These are phyloP conservation scores for Acronicta leporina DNA, from an alignment of 2,888 invertebrate species.

Conservation along the genomic window DNA sequence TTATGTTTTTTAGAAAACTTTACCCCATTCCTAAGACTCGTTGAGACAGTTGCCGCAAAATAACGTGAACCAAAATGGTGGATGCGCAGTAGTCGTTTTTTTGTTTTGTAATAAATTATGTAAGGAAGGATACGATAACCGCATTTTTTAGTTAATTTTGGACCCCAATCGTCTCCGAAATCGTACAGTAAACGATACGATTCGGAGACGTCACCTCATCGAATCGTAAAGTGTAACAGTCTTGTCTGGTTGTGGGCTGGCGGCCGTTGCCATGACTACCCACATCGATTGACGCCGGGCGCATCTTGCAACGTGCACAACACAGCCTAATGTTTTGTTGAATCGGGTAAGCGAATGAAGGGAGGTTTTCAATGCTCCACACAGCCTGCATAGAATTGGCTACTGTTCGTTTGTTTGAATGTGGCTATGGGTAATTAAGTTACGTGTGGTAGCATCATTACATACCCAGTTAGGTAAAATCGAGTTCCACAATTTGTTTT, in stretches of 20 bases:
- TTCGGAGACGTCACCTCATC: constrained; percentile 2
- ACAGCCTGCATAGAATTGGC: constrained; percentile 1
- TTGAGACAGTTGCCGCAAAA: too few relatives aligned
- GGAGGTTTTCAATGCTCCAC: constrained; percentile 11
- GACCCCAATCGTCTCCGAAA: not conserved
- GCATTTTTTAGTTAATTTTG: too few relatives aligned
- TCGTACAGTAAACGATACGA: constrained; percentile 15
- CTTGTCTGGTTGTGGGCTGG: constrained; percentile 58
- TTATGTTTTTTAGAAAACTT: too few relatives aligned
- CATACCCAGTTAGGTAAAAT: not conserved
- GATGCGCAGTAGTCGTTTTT: too few relatives aligned
- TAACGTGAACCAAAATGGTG: too few relatives aligned
- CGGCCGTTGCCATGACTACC: constrained; percentile 77
- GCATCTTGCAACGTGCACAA: constrained; percentile 84
- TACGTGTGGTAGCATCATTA: constrained; percentile 4
- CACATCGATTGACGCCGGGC: constrained; percentile 81
- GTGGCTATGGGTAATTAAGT: constrained; percentile 9
- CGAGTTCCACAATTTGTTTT: not conserved
- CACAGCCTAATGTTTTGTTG: constrained; percentile 70
- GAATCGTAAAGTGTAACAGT: constrained; percentile 51
- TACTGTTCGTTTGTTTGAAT: constrained; percentile 19
- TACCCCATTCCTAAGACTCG: too few relatives aligned
- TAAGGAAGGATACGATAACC: too few relatives aligned
- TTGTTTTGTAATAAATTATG: too few relatives aligned
- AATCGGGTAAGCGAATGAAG: constrained; percentile 35